phyloP scores from a whole-genome alignment of 2,888 invertebrate genomes.

The Hoplodrina ambigua region DNA sequence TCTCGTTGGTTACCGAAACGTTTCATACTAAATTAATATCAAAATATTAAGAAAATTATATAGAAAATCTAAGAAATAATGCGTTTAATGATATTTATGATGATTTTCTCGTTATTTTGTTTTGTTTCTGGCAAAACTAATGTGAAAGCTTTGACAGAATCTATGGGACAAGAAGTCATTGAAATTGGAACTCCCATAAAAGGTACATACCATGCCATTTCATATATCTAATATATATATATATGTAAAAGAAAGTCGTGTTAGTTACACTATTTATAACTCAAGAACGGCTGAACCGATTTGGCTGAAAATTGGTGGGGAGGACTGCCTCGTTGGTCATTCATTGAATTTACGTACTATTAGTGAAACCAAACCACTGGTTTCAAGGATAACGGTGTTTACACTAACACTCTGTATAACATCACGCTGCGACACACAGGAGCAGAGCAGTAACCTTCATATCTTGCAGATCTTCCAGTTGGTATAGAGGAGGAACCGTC shows the following conservation, averaged over 20 bases:
- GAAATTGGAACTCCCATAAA: constrained; percentile 78
- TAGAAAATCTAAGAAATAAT: constrained; percentile 61
- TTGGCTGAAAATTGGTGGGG: too few species aligned
- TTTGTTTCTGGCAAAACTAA: constrained; percentile 66
- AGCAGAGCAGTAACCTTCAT: too few species aligned
- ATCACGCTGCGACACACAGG: too few species aligned
- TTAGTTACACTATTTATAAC: too few species aligned
- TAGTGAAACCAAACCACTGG: too few species aligned
- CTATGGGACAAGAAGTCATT: constrained; percentile 81
- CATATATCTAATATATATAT: too few species aligned
- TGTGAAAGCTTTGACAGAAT: constrained; percentile 75
- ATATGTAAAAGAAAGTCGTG: too few species aligned
- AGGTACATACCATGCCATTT: constrained; percentile 67
- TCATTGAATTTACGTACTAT: too few species aligned
- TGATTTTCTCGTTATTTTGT: constrained; percentile 56
- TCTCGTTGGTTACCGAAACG: constrained; percentile 41
- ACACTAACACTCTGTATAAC: too few species aligned
- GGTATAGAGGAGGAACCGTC: constrained; percentile 85
- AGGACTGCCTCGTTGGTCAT: too few species aligned
- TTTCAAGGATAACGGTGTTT: too few species aligned
- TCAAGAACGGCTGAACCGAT: too few species aligned
- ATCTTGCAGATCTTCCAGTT: constrained; percentile 74
- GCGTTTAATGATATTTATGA: constrained; percentile 56
- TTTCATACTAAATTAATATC: constrained; percentile 7
- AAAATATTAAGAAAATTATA: constrained; percentile 30